Evolutionary conservation across 92 coral and sea anemone species (phyloP).

Genomic region (Actinostola sp.): DNA sequence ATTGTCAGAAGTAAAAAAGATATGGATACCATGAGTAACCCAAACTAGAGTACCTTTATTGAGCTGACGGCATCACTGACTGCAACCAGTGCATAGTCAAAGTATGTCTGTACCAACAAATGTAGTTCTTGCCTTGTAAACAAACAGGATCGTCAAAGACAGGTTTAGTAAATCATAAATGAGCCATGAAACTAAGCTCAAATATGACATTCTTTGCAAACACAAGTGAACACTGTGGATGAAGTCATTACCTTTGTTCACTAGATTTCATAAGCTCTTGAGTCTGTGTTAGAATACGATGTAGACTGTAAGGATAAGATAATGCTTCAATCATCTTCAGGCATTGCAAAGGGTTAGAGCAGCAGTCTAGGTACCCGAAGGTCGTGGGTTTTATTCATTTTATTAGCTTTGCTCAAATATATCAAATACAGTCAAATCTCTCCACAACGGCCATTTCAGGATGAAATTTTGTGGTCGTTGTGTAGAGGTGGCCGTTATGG

Average conservation of each 20-base stretch:
- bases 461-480: too few relatives aligned
- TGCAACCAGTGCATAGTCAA: constrained; percentile 70
- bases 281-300: constrained; percentile 11
- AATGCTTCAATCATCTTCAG: too few relatives aligned
- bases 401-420: too few relatives aligned
- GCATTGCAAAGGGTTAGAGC: too few relatives aligned
- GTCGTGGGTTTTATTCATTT: too few relatives aligned
- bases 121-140: constrained; percentile 59
- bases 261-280: constrained; percentile 10
- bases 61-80: constrained; percentile 68
- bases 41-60: constrained; percentile 62
- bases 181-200: too few relatives aligned
- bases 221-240: too few relatives aligned
- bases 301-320: constrained; percentile 11
- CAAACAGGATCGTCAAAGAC: background rate
- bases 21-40: background rate
- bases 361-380: too few relatives aligned
- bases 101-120: constrained; percentile 62
- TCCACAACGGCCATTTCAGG: too few relatives aligned
- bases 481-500: too few relatives aligned
- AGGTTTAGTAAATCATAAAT: background rate
- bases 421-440: too few relatives aligned
- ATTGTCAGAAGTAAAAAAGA: background rate
- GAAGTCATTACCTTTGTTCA: constrained; percentile 3
- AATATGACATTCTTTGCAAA: background rate